Evolutionary conservation across 2,888 invertebrate genomes (phyloP).

Genomic region (Stomorhina lunata): DNA sequence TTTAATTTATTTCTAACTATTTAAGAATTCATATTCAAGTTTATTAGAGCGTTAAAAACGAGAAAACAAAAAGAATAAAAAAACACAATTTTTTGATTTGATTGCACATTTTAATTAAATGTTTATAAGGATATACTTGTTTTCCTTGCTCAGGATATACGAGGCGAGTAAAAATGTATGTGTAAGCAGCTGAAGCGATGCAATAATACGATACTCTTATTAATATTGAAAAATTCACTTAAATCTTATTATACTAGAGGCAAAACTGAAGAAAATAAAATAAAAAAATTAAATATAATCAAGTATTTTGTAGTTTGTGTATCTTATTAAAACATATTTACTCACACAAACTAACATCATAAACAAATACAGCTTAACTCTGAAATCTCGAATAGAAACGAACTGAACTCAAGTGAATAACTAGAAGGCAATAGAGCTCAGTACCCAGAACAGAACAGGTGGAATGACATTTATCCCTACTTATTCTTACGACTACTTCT

Average conservation of each 20-base stretch:
- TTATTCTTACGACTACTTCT: slow-evolving; percentile 39
- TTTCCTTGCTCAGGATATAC: not conserved
- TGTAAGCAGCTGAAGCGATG: slow-evolving; percentile 5
- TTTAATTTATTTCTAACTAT: slow-evolving; percentile 31
- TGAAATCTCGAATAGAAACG: too few species aligned
- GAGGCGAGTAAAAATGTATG: not conserved
- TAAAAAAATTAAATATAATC: slow-evolving; percentile 40
- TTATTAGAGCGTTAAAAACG: slow-evolving; percentile 50
- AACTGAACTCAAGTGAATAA: too few species aligned
- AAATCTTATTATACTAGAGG: slow-evolving; percentile 42
- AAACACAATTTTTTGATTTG: slow-evolving; percentile 45
- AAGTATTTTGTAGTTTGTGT: slow-evolving; percentile 53
- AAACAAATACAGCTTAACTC: slow-evolving; percentile 29
- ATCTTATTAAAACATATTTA: slow-evolving; percentile 51
- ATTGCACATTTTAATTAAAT: slow-evolving; percentile 62
- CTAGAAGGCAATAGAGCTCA: too few species aligned
- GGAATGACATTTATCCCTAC: slow-evolving; percentile 68
- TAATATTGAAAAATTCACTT: slow-evolving; percentile 49
- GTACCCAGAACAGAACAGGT: slow-evolving; percentile 52
- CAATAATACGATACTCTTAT: slow-evolving; percentile 44
- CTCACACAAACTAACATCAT: slow-evolving; percentile 23
- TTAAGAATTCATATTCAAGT: slow-evolving; percentile 28
- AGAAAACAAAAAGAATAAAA: not conserved
- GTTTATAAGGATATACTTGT: slow-evolving; percentile 23
- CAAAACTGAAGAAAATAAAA: slow-evolving; percentile 23